These are phyloP conservation scores for Cancer borealis DNA, from an alignment of 2,888 invertebrate species.

Conservation along the genomic window DNA sequence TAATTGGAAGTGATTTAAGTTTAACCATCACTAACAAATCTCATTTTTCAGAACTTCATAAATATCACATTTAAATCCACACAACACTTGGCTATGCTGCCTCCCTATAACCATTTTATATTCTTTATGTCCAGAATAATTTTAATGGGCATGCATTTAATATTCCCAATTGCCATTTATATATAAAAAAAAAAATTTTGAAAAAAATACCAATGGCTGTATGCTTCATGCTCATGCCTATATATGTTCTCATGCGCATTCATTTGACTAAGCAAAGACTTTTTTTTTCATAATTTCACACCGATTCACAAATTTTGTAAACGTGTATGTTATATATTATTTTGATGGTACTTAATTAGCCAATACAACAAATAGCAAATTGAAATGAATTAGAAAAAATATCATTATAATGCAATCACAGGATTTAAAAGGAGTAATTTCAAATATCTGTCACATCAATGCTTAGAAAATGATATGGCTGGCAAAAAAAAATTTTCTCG, in stretches of 20 bases:
- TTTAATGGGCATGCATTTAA: neutral
- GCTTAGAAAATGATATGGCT: neutral
- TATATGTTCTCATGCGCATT: constrained; percentile 23
- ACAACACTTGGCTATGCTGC: neutral
- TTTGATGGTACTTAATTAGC: neutral
- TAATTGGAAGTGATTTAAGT: neutral
- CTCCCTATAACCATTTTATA: neutral
- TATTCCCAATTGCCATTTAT: neutral
- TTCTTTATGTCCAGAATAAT: neutral
- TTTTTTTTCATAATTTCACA: neutral
- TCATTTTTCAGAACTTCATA: neutral
- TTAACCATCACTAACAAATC: neutral
- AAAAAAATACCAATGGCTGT: neutral
- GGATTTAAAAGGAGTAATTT: neutral
- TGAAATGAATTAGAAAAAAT: neutral
- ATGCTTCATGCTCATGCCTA: constrained; percentile 58
- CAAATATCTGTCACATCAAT: neutral
- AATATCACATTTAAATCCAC: neutral
- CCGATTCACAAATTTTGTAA: neutral
- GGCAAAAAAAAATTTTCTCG: neutral
- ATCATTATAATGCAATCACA: neutral
- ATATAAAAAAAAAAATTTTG: neutral
- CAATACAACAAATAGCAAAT: neutral
- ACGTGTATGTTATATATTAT: neutral
- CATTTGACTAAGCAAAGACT: neutral